Evolutionary conservation across 2,888 invertebrate species (phyloP).

Genomic region (Eristalis pertinax): DNA sequence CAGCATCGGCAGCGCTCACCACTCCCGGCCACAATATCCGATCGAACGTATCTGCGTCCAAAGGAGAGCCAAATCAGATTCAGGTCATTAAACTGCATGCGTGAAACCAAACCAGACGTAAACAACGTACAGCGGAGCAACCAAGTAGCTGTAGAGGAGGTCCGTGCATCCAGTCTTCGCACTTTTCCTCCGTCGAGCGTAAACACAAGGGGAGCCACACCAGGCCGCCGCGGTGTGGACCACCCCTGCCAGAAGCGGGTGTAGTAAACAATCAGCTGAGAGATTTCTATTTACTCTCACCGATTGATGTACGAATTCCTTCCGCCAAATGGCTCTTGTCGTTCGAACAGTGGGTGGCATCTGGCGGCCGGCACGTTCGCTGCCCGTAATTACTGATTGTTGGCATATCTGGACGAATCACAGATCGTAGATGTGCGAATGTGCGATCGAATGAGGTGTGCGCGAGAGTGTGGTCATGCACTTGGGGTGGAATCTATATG

Average conservation of each 20-base stretch:
- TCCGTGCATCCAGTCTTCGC: slow-evolving; percentile 35
- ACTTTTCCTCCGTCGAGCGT: slow-evolving; percentile 41
- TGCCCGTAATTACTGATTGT: slow-evolving; percentile 44
- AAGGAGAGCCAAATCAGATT: slow-evolving; percentile 55
- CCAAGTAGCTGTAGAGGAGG: neutral
- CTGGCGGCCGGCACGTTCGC: slow-evolving; percentile 8
- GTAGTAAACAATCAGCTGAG: slow-evolving; percentile 41
- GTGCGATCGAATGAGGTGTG: slow-evolving; percentile 25
- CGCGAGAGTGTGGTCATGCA: slow-evolving; percentile 2
- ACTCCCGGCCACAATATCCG: slow-evolving; percentile 13
- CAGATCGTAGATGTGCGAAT: neutral
- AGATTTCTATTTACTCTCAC: slow-evolving; percentile 52
- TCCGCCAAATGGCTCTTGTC: slow-evolving; percentile 58
- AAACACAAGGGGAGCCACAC: slow-evolving; percentile 29
- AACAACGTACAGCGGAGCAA: slow-evolving; percentile 42
- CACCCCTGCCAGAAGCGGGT: slow-evolving; percentile 53
- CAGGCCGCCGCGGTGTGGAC: slow-evolving; percentile 21
- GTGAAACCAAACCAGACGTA: slow-evolving; percentile 63
- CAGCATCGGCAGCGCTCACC: slow-evolving; percentile 4
- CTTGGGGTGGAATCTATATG: slow-evolving; percentile 29
- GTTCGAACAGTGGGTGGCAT: slow-evolving; percentile 47
- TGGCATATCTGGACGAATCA: slow-evolving; percentile 39
- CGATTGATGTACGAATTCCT: slow-evolving; percentile 47
- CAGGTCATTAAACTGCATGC: slow-evolving; percentile 72
- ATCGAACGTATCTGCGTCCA: slow-evolving; percentile 31